phyloP scores from a whole-genome alignment of 2,113 vertebrate genomes.

The Epinephelus fuscoguttatus region DNA sequence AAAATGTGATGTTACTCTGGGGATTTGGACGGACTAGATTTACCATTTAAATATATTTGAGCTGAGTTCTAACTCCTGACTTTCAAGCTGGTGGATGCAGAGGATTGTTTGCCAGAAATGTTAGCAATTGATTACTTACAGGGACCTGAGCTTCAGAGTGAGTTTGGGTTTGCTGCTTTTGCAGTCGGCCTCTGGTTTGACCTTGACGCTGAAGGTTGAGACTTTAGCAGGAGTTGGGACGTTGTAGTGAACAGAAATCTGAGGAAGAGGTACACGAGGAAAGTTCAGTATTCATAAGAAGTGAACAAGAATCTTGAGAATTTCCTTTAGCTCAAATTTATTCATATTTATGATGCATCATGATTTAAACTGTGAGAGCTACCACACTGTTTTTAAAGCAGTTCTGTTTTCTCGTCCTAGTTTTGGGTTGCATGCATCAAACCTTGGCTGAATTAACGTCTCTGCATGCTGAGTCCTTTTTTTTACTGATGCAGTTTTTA shows the following conservation, averaged over 20 bases:
- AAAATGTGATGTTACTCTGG: not conserved
- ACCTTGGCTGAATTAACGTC: too few relatives aligned
- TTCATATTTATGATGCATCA: not conserved
- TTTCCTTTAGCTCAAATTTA: too few relatives aligned
- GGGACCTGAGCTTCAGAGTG: slow-evolving; percentile 8
- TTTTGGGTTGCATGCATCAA: too few relatives aligned
- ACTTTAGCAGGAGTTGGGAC: slow-evolving; percentile 65
- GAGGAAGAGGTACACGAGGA: not conserved
- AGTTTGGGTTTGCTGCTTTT: not conserved
- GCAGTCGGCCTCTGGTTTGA: slow-evolving; percentile 35
- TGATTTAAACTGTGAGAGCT: not conserved
- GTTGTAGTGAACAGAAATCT: slow-evolving; percentile 78
- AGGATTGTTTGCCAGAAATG: not conserved
- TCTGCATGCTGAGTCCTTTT: too few relatives aligned
- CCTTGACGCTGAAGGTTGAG: slow-evolving; percentile 43
- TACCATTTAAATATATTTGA: too few relatives aligned
- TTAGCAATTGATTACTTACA: slow-evolving; percentile 39
- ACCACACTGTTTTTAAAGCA: not conserved
- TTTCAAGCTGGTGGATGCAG: not conserved
- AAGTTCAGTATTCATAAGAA: not conserved
- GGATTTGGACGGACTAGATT: not conserved
- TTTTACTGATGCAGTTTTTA: too few relatives aligned
- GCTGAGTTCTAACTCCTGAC: not conserved
- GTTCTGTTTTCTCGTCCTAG: not conserved
- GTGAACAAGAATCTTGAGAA: not conserved